A percentile compares a stretch with the other conserved stretches of the same genome.
Conservation (phyloP, 2,888 invertebrate genomes). For the Sesamia inferens region DNA sequence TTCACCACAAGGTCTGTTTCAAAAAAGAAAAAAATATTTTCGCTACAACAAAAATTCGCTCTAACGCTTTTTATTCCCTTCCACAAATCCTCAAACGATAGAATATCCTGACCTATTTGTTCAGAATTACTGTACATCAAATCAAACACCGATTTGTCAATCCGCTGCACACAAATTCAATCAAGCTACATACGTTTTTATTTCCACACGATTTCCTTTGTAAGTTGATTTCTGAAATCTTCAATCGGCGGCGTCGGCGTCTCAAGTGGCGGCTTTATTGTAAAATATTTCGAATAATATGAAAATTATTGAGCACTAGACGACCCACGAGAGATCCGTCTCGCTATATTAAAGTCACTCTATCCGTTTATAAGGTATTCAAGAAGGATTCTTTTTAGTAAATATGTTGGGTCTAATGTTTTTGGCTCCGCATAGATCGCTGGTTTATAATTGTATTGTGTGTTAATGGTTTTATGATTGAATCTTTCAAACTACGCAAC, state of each 20-base stretch:
- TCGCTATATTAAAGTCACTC: conserved; percentile 35
- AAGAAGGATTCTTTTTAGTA: not conserved
- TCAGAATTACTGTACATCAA: conserved; percentile 65
- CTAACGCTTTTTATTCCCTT: conserved; percentile 32
- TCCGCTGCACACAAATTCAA: conserved; percentile 65
- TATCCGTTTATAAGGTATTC: not conserved
- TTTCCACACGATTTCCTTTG: conserved; percentile 63
- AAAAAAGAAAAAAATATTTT: conserved; percentile 5
- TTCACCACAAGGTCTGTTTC: not conserved
- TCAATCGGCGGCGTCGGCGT: conserved; percentile 46
- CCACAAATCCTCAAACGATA: conserved; percentile 39
- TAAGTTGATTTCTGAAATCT: conserved; percentile 63
- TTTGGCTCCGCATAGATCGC: not conserved
- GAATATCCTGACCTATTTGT: conserved; percentile 63
- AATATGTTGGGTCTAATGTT: conserved; percentile 2
- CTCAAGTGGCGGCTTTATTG: conserved; percentile 61
- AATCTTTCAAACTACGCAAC: too few relatives aligned
- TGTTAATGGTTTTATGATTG: too few relatives aligned
- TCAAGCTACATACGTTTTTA: conserved; percentile 65
- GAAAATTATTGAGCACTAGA: conserved; percentile 50
- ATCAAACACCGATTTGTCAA: conserved; percentile 67
- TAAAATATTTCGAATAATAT: conserved; percentile 60
- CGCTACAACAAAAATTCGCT: conserved; percentile 11
- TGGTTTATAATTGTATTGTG: not conserved
- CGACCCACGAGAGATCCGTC: conserved; percentile 10